Evolutionary conservation across 2,797 vertebrate genomes (phyloP).

Genomic region (Catharus ustulatus): DNA sequence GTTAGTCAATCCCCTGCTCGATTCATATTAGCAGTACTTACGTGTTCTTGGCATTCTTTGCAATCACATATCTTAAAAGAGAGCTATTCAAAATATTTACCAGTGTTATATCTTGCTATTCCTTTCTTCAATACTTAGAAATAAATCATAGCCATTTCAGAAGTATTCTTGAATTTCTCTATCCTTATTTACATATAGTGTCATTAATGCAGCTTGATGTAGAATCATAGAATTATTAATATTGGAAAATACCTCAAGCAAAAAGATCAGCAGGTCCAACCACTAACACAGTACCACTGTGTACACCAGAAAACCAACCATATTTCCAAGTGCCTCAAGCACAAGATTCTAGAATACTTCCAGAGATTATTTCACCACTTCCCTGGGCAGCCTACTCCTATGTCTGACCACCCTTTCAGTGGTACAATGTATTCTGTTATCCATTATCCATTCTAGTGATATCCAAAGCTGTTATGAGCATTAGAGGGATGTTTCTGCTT

Average conservation of each 20-base stretch:
- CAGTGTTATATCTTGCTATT: not conserved
- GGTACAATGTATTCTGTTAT: not conserved
- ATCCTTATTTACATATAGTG: not conserved
- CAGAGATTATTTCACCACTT: not conserved
- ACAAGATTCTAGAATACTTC: not conserved
- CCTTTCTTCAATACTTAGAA: not conserved
- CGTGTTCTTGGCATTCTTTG: not conserved
- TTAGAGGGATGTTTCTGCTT: not conserved
- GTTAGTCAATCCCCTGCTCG: not conserved
- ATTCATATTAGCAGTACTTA: not conserved
- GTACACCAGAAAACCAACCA: not conserved
- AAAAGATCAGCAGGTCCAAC: not conserved
- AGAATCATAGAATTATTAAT: not conserved
- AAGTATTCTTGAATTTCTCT: not conserved
- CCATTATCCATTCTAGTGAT: not conserved
- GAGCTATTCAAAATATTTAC: not conserved
- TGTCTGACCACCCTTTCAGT: not conserved
- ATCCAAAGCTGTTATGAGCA: not conserved
- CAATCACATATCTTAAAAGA: not conserved
- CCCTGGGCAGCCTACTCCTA: not conserved
- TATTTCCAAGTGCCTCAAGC: not conserved
- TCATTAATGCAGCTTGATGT: not conserved
- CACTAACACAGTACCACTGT: fast-evolving
- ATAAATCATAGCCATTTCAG: not conserved
- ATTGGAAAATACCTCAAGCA: not conserved